Conservation (phyloP, 2,888 invertebrate genomes). For the Atrina japonica region DNA sequence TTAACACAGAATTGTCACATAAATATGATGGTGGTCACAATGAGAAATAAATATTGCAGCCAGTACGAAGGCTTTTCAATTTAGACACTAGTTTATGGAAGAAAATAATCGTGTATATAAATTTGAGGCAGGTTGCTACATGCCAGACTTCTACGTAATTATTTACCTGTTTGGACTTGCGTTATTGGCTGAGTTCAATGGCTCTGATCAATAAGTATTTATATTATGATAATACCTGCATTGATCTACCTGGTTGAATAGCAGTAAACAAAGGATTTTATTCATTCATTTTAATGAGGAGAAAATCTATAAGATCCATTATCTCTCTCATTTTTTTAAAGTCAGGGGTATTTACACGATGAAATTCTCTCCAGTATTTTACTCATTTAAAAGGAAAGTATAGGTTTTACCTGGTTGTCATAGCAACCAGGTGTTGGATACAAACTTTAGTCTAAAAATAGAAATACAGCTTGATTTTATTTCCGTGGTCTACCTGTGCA, state of each 20-base stretch:
- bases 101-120: constrained; percentile 19
- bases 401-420: constrained; percentile 1
- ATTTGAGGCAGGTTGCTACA: constrained; percentile 21
- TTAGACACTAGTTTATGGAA: constrained; percentile 31
- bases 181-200: constrained; percentile 33
- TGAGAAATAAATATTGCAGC: constrained; percentile 23
- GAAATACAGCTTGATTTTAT: too few species aligned
- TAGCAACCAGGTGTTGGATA: constrained; percentile 13
- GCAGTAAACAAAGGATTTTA: too few species aligned
- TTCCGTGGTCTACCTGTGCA: too few species aligned
- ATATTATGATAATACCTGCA: constrained; percentile 29
- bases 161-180: constrained; percentile 39
- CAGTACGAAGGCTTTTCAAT: constrained; percentile 37
- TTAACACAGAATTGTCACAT: too few species aligned
- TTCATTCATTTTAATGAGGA: too few species aligned
- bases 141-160: constrained; percentile 24
- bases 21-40: constrained; percentile 37
- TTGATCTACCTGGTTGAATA: constrained; percentile 10
- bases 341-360: too few species aligned
- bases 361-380: too few species aligned
- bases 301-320: too few species aligned
- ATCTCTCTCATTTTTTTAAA: too few species aligned
- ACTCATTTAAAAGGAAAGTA: not conserved
- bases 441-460: too few species aligned
- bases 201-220: constrained; percentile 30